These are phyloP conservation scores for Ondatra zibethicus DNA, from an alignment of 2,113 vertebrate species.

Conservation along the genomic window DNA sequence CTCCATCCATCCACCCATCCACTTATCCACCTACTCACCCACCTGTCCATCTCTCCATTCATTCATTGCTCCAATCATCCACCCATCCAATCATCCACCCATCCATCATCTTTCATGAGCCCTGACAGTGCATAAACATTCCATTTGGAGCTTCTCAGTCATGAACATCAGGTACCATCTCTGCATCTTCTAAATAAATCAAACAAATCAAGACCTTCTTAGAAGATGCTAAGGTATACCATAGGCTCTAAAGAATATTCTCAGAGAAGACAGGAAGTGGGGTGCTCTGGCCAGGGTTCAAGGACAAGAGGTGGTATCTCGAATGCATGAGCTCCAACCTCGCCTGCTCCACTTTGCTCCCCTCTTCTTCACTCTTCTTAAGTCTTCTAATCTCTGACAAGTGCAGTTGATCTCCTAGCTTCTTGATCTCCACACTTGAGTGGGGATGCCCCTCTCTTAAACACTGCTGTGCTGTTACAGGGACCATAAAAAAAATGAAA, in stretches of 20 bases:
- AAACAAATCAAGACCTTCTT: not conserved
- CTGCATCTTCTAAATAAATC: not conserved
- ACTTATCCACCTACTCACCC: rapidly evolving
- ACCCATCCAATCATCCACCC: not conserved
- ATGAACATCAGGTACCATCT: not conserved
- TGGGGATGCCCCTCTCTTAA: not conserved
- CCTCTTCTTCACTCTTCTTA: not conserved
- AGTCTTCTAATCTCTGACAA: not conserved
- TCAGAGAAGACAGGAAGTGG: not conserved
- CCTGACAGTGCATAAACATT: not conserved
- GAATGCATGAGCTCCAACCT: not conserved
- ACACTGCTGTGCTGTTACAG: not conserved
- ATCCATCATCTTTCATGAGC: not conserved
- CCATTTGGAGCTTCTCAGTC: not conserved
- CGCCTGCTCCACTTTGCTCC: too few species aligned
- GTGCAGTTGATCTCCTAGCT: not conserved
- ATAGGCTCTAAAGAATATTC: not conserved
- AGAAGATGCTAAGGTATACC: not conserved
- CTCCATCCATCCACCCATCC: not conserved
- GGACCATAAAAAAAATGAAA: not conserved
- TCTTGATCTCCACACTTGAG: not conserved
- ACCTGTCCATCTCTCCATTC: not conserved
- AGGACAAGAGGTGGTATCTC: not conserved
- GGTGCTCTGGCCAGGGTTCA: not conserved
- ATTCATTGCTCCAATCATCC: rapidly evolving